Evolutionary conservation across 2,113 vertebrate species (phyloP).

Genomic region (Aphyosemion australe): DNA sequence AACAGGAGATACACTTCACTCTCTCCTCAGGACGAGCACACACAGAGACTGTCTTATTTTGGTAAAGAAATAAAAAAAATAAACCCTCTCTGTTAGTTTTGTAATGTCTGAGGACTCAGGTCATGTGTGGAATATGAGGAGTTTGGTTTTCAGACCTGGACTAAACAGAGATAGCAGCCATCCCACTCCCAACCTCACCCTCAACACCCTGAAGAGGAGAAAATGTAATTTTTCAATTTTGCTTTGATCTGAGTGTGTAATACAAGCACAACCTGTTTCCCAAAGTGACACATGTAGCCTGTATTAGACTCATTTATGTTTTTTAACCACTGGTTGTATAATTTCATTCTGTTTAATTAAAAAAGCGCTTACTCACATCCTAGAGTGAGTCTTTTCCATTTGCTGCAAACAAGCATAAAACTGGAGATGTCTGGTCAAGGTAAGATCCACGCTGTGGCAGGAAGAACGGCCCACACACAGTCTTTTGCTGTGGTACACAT

Average conservation of each 20-base stretch:
- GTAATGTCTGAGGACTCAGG: constrained; percentile 32
- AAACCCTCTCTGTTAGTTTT: constrained; percentile 41
- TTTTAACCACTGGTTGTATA: constrained; percentile 71
- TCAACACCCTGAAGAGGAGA: neutral
- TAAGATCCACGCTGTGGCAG: neutral
- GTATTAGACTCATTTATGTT: constrained; percentile 54
- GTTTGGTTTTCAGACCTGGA: constrained; percentile 44
- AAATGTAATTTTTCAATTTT: constrained; percentile 29
- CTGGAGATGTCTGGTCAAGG: constrained; percentile 8
- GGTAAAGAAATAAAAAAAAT: constrained; percentile 39
- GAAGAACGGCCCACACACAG: neutral
- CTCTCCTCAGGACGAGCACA: constrained; percentile 66
- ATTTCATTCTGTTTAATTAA: constrained; percentile 76
- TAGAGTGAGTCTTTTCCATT: constrained; percentile 45
- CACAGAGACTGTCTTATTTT: constrained; percentile 60
- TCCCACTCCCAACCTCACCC: constrained; percentile 1
- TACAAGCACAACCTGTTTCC: constrained; percentile 74
- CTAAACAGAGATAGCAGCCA: constrained; percentile 37
- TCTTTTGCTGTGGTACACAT: neutral
- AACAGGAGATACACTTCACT: constrained; percentile 33
- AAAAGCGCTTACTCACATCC: constrained; percentile 58
- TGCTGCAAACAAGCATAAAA: constrained; percentile 13
- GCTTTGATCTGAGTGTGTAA: constrained; percentile 56
- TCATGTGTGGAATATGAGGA: constrained; percentile 25
- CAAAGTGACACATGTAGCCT: constrained; percentile 58